Evolutionary conservation across 2,888 invertebrate genomes (phyloP).

Genomic region (Archaeoteleia sp.): DNA sequence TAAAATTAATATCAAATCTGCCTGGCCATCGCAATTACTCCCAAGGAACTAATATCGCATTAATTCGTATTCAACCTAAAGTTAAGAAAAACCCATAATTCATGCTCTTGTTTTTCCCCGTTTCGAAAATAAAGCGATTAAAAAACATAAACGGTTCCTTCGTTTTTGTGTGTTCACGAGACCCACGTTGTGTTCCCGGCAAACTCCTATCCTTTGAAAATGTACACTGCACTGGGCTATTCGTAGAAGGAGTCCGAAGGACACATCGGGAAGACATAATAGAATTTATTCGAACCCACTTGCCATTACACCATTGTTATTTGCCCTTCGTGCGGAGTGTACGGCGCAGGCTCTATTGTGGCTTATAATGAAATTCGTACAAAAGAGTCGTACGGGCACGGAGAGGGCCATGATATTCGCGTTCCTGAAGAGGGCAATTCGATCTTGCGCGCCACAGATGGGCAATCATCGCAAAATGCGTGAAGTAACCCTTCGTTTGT

Average conservation of each 20-base stretch:
- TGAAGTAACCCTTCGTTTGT: constrained; percentile 24
- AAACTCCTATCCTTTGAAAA: constrained; percentile 31
- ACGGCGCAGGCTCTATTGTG: constrained; percentile 56
- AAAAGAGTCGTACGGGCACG: constrained; percentile 58
- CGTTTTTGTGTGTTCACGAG: not conserved
- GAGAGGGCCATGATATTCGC: constrained; percentile 34
- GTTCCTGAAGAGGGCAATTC: constrained; percentile 54
- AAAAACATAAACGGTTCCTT: no score
- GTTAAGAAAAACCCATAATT: no score
- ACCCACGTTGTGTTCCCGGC: constrained; percentile 16
- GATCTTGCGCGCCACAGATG: constrained; percentile 62
- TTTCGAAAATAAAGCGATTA: no score
- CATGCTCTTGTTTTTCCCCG: no score
- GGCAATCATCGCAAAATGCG: constrained; percentile 60
- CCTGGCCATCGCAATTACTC: no score
- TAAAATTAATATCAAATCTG: no score
- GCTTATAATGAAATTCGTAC: constrained; percentile 60
- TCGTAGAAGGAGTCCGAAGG: constrained; percentile 46
- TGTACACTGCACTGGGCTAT: constrained; percentile 21
- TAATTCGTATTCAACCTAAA: no score
- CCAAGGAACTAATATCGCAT: no score
- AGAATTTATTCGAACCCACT: constrained; percentile 64
- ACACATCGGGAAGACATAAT: constrained; percentile 54
- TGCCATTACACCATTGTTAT: constrained; percentile 60
- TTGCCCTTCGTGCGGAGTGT: constrained; percentile 37